Evolutionary conservation across 1,140 invertebrate genomes (phyloP).

Genomic region (Drepana arcuata): DNA sequence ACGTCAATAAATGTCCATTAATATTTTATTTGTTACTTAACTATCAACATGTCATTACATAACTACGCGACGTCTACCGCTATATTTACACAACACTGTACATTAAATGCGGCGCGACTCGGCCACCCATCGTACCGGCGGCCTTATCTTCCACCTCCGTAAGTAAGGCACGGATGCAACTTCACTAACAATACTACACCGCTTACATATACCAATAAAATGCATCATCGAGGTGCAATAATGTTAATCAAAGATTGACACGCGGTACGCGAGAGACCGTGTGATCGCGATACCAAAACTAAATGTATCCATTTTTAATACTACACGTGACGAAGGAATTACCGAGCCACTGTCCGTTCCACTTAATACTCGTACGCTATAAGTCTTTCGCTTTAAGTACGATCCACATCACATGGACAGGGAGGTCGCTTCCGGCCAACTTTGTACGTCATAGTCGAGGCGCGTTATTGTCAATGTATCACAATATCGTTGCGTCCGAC

Average conservation of each 20-base stretch:
- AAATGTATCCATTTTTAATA: constrained; percentile 38
- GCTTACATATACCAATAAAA: neutral
- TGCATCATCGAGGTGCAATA: neutral
- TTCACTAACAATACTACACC: too few relatives aligned
- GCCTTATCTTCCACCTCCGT: too few relatives aligned
- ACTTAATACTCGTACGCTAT: constrained; percentile 37
- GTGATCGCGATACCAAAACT: constrained; percentile 20
- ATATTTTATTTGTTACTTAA: constrained; percentile 64
- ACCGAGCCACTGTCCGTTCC: constrained; percentile 23
- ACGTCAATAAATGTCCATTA: constrained; percentile 41
- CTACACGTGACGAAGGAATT: constrained; percentile 46
- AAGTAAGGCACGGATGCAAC: too few relatives aligned
- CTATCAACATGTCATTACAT: constrained; percentile 47
- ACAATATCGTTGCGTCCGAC: constrained; percentile 19
- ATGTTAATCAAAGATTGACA: neutral
- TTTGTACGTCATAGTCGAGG: constrained; percentile 19
- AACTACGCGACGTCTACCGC: constrained; percentile 32
- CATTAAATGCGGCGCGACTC: constrained; percentile 41
- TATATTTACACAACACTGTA: constrained; percentile 63
- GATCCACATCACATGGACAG: constrained; percentile 20
- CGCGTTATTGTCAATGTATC: constrained; percentile 55
- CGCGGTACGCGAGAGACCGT: constrained; percentile 9
- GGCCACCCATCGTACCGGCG: too few relatives aligned
- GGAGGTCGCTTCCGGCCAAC: constrained; percentile 7
- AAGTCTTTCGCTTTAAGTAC: constrained; percentile 58